Evolutionary conservation across 1,140 invertebrate species (phyloP).

Genomic region (Ctenoplectra terminalis): DNA sequence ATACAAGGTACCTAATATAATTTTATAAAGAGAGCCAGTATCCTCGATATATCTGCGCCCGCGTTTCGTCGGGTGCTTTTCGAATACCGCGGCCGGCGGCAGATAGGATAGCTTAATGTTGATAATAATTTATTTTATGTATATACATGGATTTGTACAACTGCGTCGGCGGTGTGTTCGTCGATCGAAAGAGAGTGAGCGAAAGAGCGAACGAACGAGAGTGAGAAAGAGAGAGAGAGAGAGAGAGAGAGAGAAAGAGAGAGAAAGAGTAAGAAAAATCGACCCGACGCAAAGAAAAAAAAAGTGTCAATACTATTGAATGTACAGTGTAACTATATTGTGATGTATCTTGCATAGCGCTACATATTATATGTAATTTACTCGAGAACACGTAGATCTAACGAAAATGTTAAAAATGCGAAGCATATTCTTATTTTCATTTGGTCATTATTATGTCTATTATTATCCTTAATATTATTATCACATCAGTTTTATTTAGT

Average conservation of each 20-base stretch:
- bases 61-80: conserved; percentile 54
- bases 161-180: conserved; percentile 69
- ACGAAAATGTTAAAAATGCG: conserved; percentile 63
- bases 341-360: conserved; percentile 81
- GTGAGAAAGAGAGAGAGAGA: conserved; percentile 10
- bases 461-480: conserved; percentile 71
- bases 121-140: conserved; percentile 83
- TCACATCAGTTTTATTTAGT: conserved; percentile 64
- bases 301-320: conserved; percentile 76
- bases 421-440: conserved; percentile 67
- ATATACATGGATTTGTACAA: conserved; percentile 81
- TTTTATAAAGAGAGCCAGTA: conserved; percentile 81
- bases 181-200: conserved; percentile 36
- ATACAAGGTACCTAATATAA: conserved; percentile 81
- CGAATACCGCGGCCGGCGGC: conserved; percentile 57
- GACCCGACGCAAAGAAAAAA: conserved; percentile 58
- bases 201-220: conserved; percentile 20
- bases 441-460: conserved; percentile 71
- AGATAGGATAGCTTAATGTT: conserved; percentile 80
- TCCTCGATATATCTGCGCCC: conserved; percentile 71
- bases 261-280: conserved; percentile 20
- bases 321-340: conserved; percentile 84
- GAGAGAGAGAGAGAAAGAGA: conserved; percentile 20
- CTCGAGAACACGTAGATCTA: conserved; percentile 65
- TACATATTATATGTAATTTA: conserved; percentile 72